Conservation (phyloP, 2,113 vertebrate genomes). For the Pristiophorus japonicus region DNA sequence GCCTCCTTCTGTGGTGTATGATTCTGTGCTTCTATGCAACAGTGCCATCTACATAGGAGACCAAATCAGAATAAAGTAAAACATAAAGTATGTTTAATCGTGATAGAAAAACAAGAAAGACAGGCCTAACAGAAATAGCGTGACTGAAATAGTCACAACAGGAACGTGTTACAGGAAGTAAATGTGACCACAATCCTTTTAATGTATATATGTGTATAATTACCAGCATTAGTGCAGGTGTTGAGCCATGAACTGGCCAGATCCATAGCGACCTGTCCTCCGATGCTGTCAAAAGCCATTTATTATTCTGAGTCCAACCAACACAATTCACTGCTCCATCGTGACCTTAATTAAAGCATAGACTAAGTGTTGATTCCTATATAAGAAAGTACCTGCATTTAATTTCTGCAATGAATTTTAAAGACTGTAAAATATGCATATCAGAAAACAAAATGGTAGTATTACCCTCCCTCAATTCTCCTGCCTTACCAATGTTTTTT, state of each 20-base stretch:
- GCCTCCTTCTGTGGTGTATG: not conserved
- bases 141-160: not conserved
- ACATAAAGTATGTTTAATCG: not conserved
- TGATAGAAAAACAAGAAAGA: not conserved
- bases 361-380: slow-evolving; percentile 25
- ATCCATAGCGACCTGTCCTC: slow-evolving; percentile 66
- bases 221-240: slow-evolving; percentile 67
- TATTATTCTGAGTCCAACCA: slow-evolving; percentile 71
- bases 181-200: not conserved
- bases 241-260: slow-evolving; percentile 59
- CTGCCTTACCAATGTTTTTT: not conserved
- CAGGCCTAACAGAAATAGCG: not conserved
- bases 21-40: slow-evolving; percentile 25
- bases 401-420: not conserved
- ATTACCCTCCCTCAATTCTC: not conserved
- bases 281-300: slow-evolving; percentile 68
- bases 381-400: not conserved
- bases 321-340: slow-evolving; percentile 66
- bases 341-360: slow-evolving; percentile 61
- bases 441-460: not conserved
- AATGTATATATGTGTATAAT: slow-evolving; percentile 38
- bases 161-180: not conserved
- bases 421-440: not conserved
- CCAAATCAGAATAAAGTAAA: not conserved
- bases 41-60: not conserved